phyloP scores from a whole-genome alignment of 2,888 invertebrate genomes.

The Troides helena region DNA sequence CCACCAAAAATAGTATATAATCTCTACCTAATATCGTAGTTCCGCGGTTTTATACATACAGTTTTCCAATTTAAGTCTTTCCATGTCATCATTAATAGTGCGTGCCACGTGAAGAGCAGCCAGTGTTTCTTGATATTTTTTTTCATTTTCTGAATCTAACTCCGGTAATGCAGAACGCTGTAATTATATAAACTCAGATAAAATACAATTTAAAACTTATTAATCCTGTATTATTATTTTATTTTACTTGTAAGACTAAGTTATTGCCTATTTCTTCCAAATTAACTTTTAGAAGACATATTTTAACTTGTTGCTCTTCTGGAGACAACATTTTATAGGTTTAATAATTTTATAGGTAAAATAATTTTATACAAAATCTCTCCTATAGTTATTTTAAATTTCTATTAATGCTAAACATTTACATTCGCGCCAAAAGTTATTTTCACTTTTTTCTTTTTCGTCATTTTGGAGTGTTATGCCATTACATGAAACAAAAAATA shows the following conservation, averaged over 20 bases:
- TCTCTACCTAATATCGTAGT: too few relatives aligned
- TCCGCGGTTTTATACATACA: constrained; percentile 38
- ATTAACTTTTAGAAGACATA: constrained; percentile 61
- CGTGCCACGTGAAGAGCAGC: constrained; percentile 48
- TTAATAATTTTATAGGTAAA: neutral
- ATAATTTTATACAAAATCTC: neutral
- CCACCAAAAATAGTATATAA: too few relatives aligned
- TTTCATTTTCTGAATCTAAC: constrained; percentile 58
- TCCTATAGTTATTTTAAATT: neutral
- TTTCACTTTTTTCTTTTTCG: neutral
- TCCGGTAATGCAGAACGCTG: constrained; percentile 55
- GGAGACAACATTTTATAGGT: constrained; percentile 55
- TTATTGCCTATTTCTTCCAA: constrained; percentile 62
- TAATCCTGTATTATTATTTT: too few relatives aligned
- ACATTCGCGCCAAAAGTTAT: neutral
- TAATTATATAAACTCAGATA: constrained; percentile 14
- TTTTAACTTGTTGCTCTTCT: constrained; percentile 63
- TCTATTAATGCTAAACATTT: neutral
- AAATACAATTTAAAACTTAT: neutral
- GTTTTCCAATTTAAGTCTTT: constrained; percentile 51
- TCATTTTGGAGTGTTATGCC: neutral
- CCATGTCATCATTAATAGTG: constrained; percentile 50
- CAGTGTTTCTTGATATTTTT: constrained; percentile 54
- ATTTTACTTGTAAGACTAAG: constrained; percentile 54
- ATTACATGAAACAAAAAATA: neutral